phyloP scores from a whole-genome alignment of 2,888 invertebrate genomes.

The Helicoverpa assulta region DNA sequence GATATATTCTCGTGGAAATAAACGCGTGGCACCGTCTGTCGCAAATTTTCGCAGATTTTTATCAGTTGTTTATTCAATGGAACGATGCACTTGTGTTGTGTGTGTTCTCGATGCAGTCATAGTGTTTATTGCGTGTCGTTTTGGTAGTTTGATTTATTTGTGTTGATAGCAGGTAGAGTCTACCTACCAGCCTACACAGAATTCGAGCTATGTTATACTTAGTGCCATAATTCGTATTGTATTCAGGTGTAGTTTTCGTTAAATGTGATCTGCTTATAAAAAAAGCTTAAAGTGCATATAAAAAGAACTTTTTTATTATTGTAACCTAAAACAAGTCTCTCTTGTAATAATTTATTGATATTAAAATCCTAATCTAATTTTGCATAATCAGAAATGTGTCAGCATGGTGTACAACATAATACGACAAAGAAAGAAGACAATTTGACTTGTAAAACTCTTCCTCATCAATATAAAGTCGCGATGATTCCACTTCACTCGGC shows the following conservation, averaged over 20 bases:
- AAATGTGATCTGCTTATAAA: too few species aligned
- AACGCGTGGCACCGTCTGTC: constrained; percentile 43
- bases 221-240: too few species aligned
- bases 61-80: constrained; percentile 54
- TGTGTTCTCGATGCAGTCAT: constrained; percentile 16
- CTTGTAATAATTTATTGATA: too few species aligned
- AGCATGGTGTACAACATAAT: too few species aligned
- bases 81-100: constrained; percentile 19
- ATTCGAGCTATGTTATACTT: too few species aligned
- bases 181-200: neutral
- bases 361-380: too few species aligned
- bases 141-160: constrained; percentile 4
- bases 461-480: constrained; percentile 24
- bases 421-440: neutral
- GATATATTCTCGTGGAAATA: constrained; percentile 44
- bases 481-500: constrained; percentile 26
- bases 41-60: constrained; percentile 40
- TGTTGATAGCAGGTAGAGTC: neutral
- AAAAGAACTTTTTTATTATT: too few species aligned
- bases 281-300: too few species aligned
- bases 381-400: too few species aligned
- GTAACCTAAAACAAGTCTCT: too few species aligned
- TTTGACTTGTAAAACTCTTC: neutral
- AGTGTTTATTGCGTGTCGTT: constrained; percentile 12
- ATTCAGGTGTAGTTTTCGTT: too few species aligned